Base-by-base conservation (phyloP, 2,888 invertebrate genomes). In the Diachrysia chrysitis region DNA sequence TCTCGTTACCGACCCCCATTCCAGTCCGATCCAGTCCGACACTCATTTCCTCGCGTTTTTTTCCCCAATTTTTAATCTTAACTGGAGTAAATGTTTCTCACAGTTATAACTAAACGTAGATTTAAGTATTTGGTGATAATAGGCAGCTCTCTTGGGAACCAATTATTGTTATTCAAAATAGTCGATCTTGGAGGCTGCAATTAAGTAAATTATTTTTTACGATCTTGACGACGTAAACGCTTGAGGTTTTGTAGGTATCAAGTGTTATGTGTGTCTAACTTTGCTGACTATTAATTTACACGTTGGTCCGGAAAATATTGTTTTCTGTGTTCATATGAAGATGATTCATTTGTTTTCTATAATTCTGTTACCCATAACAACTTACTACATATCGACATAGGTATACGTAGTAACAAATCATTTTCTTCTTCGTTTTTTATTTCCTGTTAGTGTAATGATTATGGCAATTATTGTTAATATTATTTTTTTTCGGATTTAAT, bases 41-140 rank as follows among this genome's bases (percentile, higher is more conserved):
- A 90, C 90, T 93, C 93, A 94, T 94, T 95, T 94, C 94, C 95
- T 93, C 84, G 79, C 73, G 91, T 88, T 32, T 25, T 85, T 83
- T 74, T 71, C 78, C n/a, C 70, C 76, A 81, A 87, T 85, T 88
- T 86, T 85, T 81, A 88, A 86, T 87, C 81, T 84, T 83, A 88
- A 89, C 89, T 86, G 77, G 70, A 83, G 79, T 83, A 79, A 81
- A 82, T 84, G 81, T 86, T 91, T 92, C 91, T 89, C 91, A 92
- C 90, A 88, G 86, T 81, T 79, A 80, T 76, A 65, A 73, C 55
- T 55, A 62, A 73, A 73, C 73, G 73, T 81, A 84, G 82, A 85
- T 82, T 69, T 68, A 59, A 76, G 69, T 82, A 81, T 78, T 74
- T 77, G 67, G 67, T 71, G 67, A 76, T 79, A 81, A 82, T 78